Conservation (phyloP, 2,113 vertebrate genomes). For the Oenanthe oenanthe region DNA sequence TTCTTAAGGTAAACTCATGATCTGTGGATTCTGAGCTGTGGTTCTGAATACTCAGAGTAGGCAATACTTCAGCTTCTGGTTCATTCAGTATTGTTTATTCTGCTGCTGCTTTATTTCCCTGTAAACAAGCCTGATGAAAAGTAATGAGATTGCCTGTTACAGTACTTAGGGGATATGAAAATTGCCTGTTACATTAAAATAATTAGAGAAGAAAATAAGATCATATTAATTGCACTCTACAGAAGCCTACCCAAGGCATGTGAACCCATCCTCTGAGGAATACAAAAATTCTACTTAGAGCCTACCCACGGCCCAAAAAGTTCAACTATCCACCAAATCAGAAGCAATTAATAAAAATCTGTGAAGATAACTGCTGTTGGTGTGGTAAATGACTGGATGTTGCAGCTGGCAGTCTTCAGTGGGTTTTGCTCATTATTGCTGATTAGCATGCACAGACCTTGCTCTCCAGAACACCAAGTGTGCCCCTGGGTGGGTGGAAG, state of each 20-base stretch:
- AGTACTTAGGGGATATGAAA: constrained; percentile 21
- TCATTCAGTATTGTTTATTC: background rate
- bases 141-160: constrained; percentile 1
- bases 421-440: background rate
- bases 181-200: constrained; percentile 28
- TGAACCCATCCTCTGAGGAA: background rate
- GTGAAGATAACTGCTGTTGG: background rate
- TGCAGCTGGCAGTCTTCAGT: background rate
- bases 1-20: background rate
- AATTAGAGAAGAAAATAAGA: constrained; percentile 21
- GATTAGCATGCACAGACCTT: background rate
- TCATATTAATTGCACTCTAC: background rate
- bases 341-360: background rate
- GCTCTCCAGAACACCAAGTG: background rate
- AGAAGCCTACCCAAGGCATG: background rate
- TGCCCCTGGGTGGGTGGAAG: background rate
- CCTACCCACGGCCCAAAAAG: background rate
- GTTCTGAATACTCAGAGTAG: background rate
- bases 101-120: background rate
- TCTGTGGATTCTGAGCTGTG: background rate
- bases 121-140: constrained; percentile 36
- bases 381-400: background rate
- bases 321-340: background rate
- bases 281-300: background rate
- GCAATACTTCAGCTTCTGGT: background rate